Conservation (phyloP, 2,797 vertebrate genomes). For the Coluber constrictor region DNA sequence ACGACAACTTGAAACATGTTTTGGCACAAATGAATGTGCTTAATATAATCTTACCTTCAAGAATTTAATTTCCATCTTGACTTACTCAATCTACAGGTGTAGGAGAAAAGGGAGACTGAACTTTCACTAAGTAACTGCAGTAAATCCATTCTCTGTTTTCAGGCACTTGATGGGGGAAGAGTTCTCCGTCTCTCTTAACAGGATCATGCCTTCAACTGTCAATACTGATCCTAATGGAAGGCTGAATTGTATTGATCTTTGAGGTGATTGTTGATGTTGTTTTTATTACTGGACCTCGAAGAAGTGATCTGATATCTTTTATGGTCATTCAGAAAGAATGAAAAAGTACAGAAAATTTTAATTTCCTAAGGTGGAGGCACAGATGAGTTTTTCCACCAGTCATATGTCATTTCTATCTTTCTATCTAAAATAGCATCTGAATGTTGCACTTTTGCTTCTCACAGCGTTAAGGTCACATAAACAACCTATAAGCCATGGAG, state of each 20-base stretch:
- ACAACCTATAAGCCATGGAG: conserved; percentile 16
- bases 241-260: neutral
- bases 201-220: neutral
- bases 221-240: neutral
- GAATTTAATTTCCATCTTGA: neutral
- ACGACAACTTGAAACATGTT: neutral
- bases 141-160: neutral
- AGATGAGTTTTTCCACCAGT: neutral
- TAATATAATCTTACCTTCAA: neutral
- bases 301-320: neutral
- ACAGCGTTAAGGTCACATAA: conserved; percentile 10
- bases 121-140: neutral
- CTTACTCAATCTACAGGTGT: neutral
- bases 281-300: neutral
- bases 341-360: neutral
- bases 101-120: neutral
- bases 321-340: neutral
- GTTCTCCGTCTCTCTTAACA: neutral
- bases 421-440: conserved; percentile 37
- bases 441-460: conserved; percentile 39
- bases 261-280: neutral
- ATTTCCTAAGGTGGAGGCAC: neutral
- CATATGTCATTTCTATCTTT: neutral
- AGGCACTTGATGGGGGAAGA: neutral
- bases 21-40: neutral